Percentiles rank a stretch among this genome's conserved stretches.
These are phyloP conservation scores for Cheilosia impressa DNA, from an alignment of 2,888 invertebrate genomes.

Conservation along the genomic window DNA sequence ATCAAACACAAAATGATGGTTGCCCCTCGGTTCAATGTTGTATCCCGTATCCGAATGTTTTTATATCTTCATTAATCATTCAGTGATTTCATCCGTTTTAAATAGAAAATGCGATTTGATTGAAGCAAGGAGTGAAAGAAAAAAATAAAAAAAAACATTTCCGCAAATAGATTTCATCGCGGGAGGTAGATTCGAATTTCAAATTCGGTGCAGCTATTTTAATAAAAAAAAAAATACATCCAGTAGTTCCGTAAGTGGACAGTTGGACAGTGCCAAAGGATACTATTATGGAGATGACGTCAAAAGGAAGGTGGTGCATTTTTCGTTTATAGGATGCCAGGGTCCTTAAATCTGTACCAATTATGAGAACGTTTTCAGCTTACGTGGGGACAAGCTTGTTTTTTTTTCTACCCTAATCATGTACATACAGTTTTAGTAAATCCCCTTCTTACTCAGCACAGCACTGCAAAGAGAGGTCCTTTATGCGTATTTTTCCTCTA, in stretches of 20 bases:
- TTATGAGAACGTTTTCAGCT: no score
- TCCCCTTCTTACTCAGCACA: neutral
- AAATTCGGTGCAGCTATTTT: slow-evolving; percentile 11
- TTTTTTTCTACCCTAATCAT: no score
- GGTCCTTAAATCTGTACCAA: no score
- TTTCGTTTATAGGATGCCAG: no score
- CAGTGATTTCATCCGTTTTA: slow-evolving; percentile 62
- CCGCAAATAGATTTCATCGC: slow-evolving; percentile 49
- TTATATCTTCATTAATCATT: slow-evolving; percentile 74
- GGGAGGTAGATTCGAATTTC: slow-evolving; percentile 9
- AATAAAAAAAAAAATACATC: neutral
- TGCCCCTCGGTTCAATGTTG: slow-evolving; percentile 30
- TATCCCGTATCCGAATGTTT: slow-evolving; percentile 56
- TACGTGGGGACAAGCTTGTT: no score
- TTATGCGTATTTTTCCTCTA: neutral
- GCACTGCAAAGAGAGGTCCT: neutral
- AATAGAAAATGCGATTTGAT: slow-evolving; percentile 48
- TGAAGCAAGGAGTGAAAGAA: slow-evolving; percentile 7
- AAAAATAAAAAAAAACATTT: slow-evolving; percentile 2
- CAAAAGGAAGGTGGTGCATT: no score
- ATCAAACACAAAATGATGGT: slow-evolving; percentile 40
- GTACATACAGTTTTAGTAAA: neutral
- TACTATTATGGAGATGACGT: no score
- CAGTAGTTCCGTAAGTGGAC: no score
- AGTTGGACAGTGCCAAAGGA: no score